A percentile compares a stretch with the other conserved stretches of the same genome.
Conservation (phyloP, 35 echinoderm and acorn worm species). For the Apostichopus californicus region DNA sequence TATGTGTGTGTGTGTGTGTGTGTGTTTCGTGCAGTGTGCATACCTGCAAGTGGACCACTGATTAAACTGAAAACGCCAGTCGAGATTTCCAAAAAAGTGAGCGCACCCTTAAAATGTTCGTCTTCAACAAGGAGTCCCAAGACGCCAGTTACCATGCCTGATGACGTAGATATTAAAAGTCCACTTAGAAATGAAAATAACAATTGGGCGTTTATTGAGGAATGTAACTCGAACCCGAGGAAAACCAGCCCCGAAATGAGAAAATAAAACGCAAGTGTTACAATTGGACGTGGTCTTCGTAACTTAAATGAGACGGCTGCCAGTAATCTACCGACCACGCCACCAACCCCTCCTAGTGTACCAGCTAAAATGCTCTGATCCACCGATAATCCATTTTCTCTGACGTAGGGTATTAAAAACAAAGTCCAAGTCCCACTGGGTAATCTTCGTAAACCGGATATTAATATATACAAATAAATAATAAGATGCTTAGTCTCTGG, state of each 20-base stretch:
- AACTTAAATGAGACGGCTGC: conserved; percentile 31
- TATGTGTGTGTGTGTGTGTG: background rate
- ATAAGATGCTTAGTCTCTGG: background rate
- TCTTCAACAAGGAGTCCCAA: background rate
- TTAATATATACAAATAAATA: background rate
- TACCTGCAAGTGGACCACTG: background rate
- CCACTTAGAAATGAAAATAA: conserved; percentile 9
- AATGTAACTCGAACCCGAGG: background rate
- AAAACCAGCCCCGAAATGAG: background rate
- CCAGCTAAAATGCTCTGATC: conserved; percentile 7
- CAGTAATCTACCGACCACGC: background rate
- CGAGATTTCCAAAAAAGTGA: background rate
- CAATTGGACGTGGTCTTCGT: background rate
- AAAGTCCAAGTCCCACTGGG: conserved; percentile 21
- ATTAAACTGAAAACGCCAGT: background rate
- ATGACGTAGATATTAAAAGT: conserved; percentile 6
- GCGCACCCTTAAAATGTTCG: background rate
- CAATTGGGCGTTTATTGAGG: background rate
- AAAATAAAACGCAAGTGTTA: background rate
- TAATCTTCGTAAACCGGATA: background rate
- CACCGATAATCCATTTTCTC: conserved; percentile 4
- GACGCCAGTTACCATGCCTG: conserved; percentile 23
- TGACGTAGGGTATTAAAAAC: conserved; percentile 19
- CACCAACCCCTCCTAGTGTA: conserved; percentile 20
- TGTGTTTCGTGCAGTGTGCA: background rate